These are phyloP conservation scores for Crioceris asparagi DNA, from an alignment of 2,888 invertebrate species.

Conservation along the genomic window DNA sequence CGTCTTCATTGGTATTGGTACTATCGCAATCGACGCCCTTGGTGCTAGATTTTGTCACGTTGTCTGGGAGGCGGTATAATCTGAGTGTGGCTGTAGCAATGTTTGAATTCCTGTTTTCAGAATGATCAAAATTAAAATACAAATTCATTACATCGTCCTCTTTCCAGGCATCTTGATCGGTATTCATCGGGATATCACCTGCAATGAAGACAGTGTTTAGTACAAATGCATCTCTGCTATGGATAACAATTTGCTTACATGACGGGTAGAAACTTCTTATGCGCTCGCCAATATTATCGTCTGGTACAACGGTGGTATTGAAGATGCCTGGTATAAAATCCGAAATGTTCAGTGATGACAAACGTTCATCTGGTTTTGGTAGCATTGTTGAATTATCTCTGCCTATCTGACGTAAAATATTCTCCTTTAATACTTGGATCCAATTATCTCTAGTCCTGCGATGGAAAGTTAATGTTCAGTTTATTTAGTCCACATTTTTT, in stretches of 20 bases:
- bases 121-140: slow-evolving; percentile 43
- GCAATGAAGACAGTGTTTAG: slow-evolving; percentile 4
- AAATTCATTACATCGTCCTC: slow-evolving; percentile 45
- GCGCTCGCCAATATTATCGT: slow-evolving; percentile 30
- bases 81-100: slow-evolving; percentile 45
- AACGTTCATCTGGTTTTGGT: slow-evolving; percentile 14
- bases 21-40: slow-evolving; percentile 25
- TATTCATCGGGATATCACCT: slow-evolving; percentile 47
- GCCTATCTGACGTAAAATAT: slow-evolving; percentile 24
- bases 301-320: slow-evolving; percentile 22
- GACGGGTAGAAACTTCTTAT: slow-evolving; percentile 35
- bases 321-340: slow-evolving; percentile 20
- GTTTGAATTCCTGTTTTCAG: slow-evolving; percentile 37
- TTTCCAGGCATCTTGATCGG: slow-evolving; percentile 45
- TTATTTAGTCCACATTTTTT: no score
- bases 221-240: no score
- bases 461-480: slow-evolving; percentile 19
- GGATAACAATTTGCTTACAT: no score
- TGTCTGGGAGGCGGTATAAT: slow-evolving; percentile 40
- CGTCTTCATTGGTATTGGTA: slow-evolving; percentile 34
- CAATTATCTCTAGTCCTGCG: slow-evolving; percentile 25
- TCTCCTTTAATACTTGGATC: slow-evolving; percentile 25
- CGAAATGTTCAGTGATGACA: slow-evolving; percentile 20
- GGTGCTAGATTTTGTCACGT: slow-evolving; percentile 22
- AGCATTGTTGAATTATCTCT: slow-evolving; percentile 14